Percentiles rank a stretch among this genome's conserved stretches.
Evolutionary conservation across 2,888 invertebrate species (phyloP).

Genomic region (Steromphala cineraria): DNA sequence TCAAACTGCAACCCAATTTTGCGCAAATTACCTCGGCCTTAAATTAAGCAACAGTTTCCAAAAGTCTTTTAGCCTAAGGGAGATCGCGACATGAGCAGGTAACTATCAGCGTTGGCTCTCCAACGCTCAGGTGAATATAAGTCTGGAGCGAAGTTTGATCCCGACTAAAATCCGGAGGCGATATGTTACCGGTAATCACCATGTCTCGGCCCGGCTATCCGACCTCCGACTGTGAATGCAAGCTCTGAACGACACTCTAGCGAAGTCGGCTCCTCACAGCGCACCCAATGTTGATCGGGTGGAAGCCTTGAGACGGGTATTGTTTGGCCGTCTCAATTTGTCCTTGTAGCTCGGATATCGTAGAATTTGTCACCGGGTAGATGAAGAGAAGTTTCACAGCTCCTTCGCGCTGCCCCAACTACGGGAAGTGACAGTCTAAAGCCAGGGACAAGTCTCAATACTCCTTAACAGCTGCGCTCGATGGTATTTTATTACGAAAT

Average conservation of each 20-base stretch:
- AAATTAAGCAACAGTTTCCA: conserved; percentile 5
- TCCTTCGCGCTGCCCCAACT: neutral
- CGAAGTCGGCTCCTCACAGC: neutral
- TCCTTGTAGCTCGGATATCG: conserved; percentile 9
- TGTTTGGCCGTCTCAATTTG: conserved; percentile 6
- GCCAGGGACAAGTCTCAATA: neutral
- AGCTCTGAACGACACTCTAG: neutral
- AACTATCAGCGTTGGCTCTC: neutral
- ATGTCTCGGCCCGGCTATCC: neutral
- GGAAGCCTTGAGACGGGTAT: neutral
- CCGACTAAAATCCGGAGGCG: neutral
- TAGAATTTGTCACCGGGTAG: conserved; percentile 7
- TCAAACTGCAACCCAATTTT: neutral
- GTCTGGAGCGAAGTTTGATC: neutral
- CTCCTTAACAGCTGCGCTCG: neutral
- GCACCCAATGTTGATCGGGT: neutral
- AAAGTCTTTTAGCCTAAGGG: neutral
- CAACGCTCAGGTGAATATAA: neutral
- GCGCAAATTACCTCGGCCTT: neutral
- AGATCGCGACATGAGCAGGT: neutral
- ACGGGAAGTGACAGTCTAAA: neutral
- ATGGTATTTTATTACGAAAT: conserved; percentile 14
- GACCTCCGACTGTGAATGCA: conserved; percentile 4
- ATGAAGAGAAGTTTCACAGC: neutral
- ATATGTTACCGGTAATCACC: conserved; percentile 12